Evolutionary conservation across 2,888 invertebrate species (phyloP).

Genomic region (Phyllotreta cruciferae): DNA sequence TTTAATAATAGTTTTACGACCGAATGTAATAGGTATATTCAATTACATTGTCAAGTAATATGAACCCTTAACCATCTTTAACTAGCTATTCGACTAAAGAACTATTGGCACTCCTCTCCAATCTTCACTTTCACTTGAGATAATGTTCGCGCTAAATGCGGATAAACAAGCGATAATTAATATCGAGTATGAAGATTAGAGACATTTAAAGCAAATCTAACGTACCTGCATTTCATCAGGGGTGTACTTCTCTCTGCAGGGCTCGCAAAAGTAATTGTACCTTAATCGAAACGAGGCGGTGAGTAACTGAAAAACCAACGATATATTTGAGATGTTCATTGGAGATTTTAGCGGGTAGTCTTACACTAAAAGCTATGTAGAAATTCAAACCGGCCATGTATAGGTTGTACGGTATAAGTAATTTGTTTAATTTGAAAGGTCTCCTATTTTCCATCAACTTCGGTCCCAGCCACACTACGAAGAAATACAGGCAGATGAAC

Average conservation of each 20-base stretch:
- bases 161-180: slow-evolving; percentile 12
- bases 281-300: slow-evolving; percentile 75
- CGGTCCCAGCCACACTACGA: slow-evolving; percentile 82
- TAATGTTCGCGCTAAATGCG: background rate
- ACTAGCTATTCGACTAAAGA: no score
- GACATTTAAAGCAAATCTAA: slow-evolving; percentile 7
- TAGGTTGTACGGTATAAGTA: slow-evolving; percentile 85
- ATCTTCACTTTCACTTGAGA: no score
- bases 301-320: slow-evolving; percentile 62
- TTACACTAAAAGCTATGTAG: slow-evolving; percentile 81
- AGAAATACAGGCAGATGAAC: slow-evolving; percentile 75
- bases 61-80: no score
- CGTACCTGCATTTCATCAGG: slow-evolving; percentile 83
- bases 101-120: no score
- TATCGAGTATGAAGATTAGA: background rate
- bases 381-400: slow-evolving; percentile 82
- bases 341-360: background rate
- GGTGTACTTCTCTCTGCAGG: slow-evolving; percentile 77
- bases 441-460: slow-evolving; percentile 79
- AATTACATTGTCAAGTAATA: no score
- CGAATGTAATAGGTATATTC: background rate
- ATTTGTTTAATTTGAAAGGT: slow-evolving; percentile 77
- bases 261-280: slow-evolving; percentile 88
- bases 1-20: no score
- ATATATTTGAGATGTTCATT: background rate